A percentile compares a stretch with the other conserved stretches of the same genome.
Conservation (phyloP, 2,797 vertebrate genomes). For the Apogon hyalosoma region DNA sequence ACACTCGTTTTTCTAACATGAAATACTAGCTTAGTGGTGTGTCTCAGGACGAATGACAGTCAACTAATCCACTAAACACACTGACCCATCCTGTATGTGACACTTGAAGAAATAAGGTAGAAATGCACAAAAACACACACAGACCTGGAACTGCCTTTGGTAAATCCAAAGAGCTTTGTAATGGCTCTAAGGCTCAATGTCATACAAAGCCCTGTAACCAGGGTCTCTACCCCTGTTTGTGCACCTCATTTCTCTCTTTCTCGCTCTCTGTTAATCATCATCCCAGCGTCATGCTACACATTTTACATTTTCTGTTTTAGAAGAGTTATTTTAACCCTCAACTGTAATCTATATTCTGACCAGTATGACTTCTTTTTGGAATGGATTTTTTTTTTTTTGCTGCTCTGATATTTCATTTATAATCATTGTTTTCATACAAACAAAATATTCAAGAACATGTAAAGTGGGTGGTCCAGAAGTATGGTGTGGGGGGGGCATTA, state of each 20-base stretch:
- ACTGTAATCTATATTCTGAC: neutral
- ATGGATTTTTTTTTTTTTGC: neutral
- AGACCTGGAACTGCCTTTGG: slow-evolving; percentile 56
- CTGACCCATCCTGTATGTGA: neutral
- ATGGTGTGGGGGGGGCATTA: neutral
- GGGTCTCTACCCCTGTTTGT: slow-evolving; percentile 43
- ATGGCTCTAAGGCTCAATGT: slow-evolving; percentile 72
- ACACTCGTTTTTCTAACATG: slow-evolving; percentile 20
- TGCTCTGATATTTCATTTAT: neutral
- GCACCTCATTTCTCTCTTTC: slow-evolving; percentile 16
- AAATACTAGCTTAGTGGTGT: slow-evolving; percentile 19
- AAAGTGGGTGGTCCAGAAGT: neutral
- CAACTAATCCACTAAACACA: slow-evolving; percentile 7
- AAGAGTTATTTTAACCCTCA: neutral
- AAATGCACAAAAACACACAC: slow-evolving; percentile 22
- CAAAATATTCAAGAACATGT: neutral
- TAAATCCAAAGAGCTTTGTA: slow-evolving; percentile 75
- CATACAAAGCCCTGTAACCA: slow-evolving; percentile 63
- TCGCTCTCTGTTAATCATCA: slow-evolving; percentile 34
- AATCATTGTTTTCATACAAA: no score
- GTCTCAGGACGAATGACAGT: slow-evolving; percentile 30
- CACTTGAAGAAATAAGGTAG: no score
- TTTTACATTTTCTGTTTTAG: slow-evolving; percentile 23
- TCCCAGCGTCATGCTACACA: slow-evolving; percentile 19
- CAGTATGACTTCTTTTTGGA: neutral